phyloP scores from a whole-genome alignment of 2,797 vertebrate genomes.

The Alosa sapidissima region DNA sequence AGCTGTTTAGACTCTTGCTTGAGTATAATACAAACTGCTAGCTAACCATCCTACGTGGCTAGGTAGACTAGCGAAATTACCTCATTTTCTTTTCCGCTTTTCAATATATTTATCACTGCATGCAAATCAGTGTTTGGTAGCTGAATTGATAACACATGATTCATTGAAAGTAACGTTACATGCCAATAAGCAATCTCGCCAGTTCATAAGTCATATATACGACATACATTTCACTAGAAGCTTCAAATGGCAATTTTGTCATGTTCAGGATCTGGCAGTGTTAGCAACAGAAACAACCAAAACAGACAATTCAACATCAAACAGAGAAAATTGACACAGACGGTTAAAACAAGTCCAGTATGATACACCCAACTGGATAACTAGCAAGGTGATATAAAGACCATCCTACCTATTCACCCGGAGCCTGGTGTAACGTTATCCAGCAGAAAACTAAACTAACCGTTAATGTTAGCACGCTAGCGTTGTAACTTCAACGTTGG shows the following conservation, averaged over 20 bases:
- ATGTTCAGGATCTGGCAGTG: not conserved
- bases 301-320: not conserved
- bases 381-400: not conserved
- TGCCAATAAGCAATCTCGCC: not conserved
- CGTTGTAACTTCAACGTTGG: slow-evolving; percentile 19
- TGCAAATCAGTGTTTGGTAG: not conserved
- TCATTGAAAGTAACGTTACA: not conserved
- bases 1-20: not conserved
- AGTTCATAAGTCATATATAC: not conserved
- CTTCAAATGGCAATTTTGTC: not conserved
- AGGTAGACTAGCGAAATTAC: not conserved
- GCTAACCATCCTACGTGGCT: not conserved
- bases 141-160: not conserved
- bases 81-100: not conserved
- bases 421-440: not conserved
- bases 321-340: not conserved
- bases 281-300: not conserved
- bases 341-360: not conserved
- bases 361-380: not conserved
- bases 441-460: slow-evolving; percentile 15
- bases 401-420: slow-evolving; percentile 12
- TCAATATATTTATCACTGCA: not conserved
- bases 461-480: slow-evolving; percentile 18
- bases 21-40: not conserved
- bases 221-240: not conserved